phyloP scores from a whole-genome alignment of 2,797 vertebrate species.

The Crocodylus rhombifer region DNA sequence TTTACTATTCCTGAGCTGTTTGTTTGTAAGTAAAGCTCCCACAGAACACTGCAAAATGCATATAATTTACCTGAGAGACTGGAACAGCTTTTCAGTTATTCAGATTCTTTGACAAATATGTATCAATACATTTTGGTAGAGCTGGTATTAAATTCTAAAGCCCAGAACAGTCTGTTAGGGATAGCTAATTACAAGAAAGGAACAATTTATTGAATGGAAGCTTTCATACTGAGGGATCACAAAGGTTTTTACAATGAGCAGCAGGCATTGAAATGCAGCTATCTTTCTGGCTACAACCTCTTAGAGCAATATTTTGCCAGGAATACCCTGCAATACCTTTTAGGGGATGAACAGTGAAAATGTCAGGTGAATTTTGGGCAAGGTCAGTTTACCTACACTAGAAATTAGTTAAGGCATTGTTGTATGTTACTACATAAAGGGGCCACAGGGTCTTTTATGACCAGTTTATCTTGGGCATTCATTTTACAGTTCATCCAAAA shows the following conservation, averaged over 20 bases:
- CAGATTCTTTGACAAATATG: not conserved
- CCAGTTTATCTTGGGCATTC: not conserved
- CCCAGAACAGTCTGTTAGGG: not conserved
- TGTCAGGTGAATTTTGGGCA: not conserved
- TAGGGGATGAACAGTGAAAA: not conserved
- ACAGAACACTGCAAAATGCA: not conserved
- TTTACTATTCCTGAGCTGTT: not conserved
- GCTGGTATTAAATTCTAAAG: not conserved
- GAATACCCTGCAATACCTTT: not conserved
- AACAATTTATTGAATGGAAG: not conserved
- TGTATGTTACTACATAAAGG: not conserved
- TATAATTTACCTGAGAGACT: not conserved
- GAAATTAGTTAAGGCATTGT: not conserved
- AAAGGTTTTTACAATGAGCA: not conserved
- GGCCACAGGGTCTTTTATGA: not conserved
- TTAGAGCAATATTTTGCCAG: not conserved
- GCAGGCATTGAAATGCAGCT: not conserved
- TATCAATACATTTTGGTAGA: not conserved
- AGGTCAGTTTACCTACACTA: not conserved
- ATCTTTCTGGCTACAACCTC: not conserved
- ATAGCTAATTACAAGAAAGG: not conserved
- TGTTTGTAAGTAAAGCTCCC: not conserved
- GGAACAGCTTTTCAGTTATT: not conserved
- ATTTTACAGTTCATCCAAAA: not conserved
- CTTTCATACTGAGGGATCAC: not conserved